Base-by-base conservation (phyloP, 2,888 invertebrate genomes). In the Nomada goodeniana region DNA sequence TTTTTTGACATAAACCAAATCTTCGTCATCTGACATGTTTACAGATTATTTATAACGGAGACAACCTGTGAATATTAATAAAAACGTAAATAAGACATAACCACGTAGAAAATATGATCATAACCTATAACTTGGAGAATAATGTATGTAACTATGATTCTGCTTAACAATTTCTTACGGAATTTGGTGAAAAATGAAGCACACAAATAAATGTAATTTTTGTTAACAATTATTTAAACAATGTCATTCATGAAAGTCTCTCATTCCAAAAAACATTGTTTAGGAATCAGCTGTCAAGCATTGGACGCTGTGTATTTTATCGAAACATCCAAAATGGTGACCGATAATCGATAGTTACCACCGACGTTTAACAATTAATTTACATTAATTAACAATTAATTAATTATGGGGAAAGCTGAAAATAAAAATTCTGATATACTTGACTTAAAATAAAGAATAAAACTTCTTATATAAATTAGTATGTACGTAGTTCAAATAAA, bases 11-110 rank as follows among this genome's bases (percentile, higher is more conserved):
- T 96, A 95, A 64, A 96, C 94, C 64, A 97, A 94, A 91, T 97
- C 97, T 77, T 97, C 97, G 77, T 98, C 98, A 93, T 98, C 98
- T 1, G 97, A 98, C 98, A 98, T 97, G 20, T 29, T 72, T 47
- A 0, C 0, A 0, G 52, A 52, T 74, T 83, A 77, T 23, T 50
- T 11, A 5, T 50, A 47, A 47, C 15, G 47, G 7, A 18, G 1
- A 13, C n/a, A n/a, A 55, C 15, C 73, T 74, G 20, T 13, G 13
- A 59, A 29, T 36, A n/a, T 50, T 15, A 23, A 64, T 2, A 63
- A 10, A 42, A n/a, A 36, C 13, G n/a, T 57, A 52, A 20, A 26
- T 42, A 63, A 23, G 2, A n/a, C 15, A 52, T n/a, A n/a, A 11
- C 42, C 15, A n/a, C n/a, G 7, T 68, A 70, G 10, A 23, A n/a